Percentiles rank a stretch among this genome's conserved stretches.
These are phyloP conservation scores for Telmatherina bonti DNA, from an alignment of 2,797 vertebrate genomes.

Conservation along the genomic window DNA sequence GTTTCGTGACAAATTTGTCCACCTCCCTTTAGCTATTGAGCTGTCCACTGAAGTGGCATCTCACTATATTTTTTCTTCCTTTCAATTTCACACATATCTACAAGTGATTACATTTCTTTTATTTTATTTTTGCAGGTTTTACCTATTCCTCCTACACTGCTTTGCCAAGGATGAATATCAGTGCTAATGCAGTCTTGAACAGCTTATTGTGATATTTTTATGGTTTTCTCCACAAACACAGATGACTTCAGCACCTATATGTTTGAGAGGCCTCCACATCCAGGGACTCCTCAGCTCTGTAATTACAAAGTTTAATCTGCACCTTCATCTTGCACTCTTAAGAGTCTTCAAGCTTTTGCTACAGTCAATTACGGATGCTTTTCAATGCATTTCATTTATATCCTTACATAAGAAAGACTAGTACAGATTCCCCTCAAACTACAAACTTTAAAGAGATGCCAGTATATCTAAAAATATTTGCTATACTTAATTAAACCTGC, in stretches of 20 bases:
- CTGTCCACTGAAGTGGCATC: constrained; percentile 10
- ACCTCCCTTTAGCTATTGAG: not conserved
- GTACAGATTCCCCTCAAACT: constrained; percentile 60
- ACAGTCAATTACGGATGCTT: constrained; percentile 39
- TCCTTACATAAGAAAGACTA: constrained; percentile 53
- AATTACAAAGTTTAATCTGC: constrained; percentile 57
- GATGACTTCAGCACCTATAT: constrained; percentile 15
- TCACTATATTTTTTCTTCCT: not conserved
- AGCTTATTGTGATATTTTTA: constrained; percentile 3
- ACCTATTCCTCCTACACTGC: not conserved
- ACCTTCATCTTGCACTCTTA: constrained; percentile 35
- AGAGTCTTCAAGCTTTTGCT: constrained; percentile 50
- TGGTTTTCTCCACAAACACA: constrained; percentile 16
- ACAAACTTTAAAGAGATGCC: constrained; percentile 52
- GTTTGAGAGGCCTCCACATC: constrained; percentile 42
- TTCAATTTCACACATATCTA: constrained; percentile 5
- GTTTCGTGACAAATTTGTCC: constrained; percentile 1
- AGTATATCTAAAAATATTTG: constrained; percentile 52
- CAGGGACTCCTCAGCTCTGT: constrained; percentile 42
- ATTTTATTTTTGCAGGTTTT: not conserved
- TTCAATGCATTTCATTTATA: constrained; percentile 60
- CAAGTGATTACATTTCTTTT: constrained; percentile 9
- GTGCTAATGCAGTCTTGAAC: constrained; percentile 8
- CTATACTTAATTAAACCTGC: constrained; percentile 53
- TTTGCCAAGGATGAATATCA: not conserved